These are phyloP conservation scores for Rosalia funebris DNA, from an alignment of 2,888 invertebrate species.

Conservation along the genomic window DNA sequence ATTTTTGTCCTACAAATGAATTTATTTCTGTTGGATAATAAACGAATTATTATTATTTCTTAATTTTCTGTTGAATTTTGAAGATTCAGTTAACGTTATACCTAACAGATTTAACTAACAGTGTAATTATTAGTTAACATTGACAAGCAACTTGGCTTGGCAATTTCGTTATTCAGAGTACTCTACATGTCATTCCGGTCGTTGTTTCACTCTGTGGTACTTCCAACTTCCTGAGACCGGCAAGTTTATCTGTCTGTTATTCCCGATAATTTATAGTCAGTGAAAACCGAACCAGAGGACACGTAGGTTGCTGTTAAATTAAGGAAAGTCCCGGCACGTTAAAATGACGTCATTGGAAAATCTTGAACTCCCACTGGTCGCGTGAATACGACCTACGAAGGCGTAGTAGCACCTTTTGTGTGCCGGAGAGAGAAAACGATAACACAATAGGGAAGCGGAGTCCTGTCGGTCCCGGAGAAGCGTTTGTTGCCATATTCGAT, in stretches of 20 bases:
- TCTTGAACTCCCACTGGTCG: background rate
- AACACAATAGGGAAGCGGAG: background rate
- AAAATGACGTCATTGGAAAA: background rate
- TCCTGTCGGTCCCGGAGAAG: background rate
- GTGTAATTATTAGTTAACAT: no score
- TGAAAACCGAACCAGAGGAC: background rate
- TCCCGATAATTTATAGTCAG: background rate
- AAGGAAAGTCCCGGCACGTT: background rate
- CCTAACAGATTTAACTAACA: no score
- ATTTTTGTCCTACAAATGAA: no score
- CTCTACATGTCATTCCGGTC: no score
- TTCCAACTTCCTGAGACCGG: background rate
- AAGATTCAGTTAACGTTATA: no score
- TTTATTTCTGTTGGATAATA: no score
- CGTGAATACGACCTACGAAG: no score
- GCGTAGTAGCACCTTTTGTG: background rate
- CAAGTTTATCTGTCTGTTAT: background rate
- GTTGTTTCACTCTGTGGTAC: background rate
- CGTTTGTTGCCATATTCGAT: background rate
- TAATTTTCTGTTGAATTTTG: no score
- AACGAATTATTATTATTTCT: no score
- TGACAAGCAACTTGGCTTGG: no score
- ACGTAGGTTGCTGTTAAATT: no score
- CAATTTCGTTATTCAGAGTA: no score
- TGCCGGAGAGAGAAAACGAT: background rate